These are phyloP conservation scores for Cheiracanthium punctorium DNA, from an alignment of 2,888 invertebrate genomes.

Conservation along the genomic window DNA sequence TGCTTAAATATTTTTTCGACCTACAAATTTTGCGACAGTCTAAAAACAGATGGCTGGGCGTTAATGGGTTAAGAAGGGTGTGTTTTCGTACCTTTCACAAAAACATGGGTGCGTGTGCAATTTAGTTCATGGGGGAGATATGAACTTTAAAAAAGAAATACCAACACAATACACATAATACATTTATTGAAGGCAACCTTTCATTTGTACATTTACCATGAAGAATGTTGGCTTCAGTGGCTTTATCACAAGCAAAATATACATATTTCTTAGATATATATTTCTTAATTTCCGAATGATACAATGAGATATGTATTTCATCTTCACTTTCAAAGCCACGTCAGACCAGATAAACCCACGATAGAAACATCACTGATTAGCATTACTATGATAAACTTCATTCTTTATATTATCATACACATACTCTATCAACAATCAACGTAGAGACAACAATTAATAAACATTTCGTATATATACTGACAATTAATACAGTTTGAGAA, in stretches of 20 bases:
- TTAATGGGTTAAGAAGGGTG: too few species aligned
- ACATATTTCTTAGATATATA: neutral
- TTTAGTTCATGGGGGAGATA: too few species aligned
- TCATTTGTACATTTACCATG: constrained; percentile 44
- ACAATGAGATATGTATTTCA: neutral
- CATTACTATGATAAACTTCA: constrained; percentile 25
- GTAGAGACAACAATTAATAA: constrained; percentile 21
- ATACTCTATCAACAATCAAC: constrained; percentile 38
- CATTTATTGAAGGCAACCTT: constrained; percentile 60
- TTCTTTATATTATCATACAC: constrained; percentile 21
- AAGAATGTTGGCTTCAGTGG: constrained; percentile 22
- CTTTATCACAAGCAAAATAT: neutral
- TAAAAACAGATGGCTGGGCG: too few species aligned
- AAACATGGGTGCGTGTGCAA: too few species aligned
- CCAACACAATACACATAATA: neutral
- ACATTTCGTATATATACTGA: neutral
- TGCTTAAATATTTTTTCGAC: too few species aligned
- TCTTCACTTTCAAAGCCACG: constrained; percentile 7
- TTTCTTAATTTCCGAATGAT: neutral
- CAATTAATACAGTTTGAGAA: neutral
- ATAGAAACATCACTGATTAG: constrained; percentile 3
- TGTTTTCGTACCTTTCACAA: too few species aligned
- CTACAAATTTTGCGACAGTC: too few species aligned
- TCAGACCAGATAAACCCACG: constrained; percentile 14
- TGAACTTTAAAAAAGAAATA: too few species aligned